Evolutionary conservation across 2,888 invertebrate species (phyloP).

Genomic region (Eudasyphora cyanicolor): DNA sequence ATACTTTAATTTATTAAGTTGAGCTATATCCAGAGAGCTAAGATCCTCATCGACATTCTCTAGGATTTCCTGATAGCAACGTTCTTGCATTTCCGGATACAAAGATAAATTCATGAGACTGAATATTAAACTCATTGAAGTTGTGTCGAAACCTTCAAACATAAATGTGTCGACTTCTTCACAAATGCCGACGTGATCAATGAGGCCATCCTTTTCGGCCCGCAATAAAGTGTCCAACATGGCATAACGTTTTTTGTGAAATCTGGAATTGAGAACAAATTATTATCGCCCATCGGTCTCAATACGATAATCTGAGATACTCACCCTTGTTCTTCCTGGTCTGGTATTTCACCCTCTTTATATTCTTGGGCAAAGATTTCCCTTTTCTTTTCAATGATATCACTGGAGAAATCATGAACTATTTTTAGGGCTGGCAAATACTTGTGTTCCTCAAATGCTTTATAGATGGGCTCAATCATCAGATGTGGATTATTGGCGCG

Average conservation of each 20-base stretch:
- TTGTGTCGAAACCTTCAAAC: slow-evolving; percentile 74
- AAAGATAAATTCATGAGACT: slow-evolving; percentile 72
- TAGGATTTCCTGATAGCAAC: slow-evolving; percentile 72
- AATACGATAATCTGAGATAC: not conserved
- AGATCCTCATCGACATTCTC: slow-evolving; percentile 70
- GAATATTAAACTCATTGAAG: slow-evolving; percentile 74
- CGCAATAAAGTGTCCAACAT: slow-evolving; percentile 73
- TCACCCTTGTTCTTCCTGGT: slow-evolving; percentile 44
- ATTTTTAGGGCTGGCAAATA: slow-evolving; percentile 40
- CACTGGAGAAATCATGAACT: slow-evolving; percentile 49
- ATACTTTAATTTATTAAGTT: slow-evolving; percentile 70
- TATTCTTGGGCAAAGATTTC: slow-evolving; percentile 33
- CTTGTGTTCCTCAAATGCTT: slow-evolving; percentile 46
- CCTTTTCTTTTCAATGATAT: slow-evolving; percentile 50
- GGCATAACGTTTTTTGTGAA: slow-evolving; percentile 72
- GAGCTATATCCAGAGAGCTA: slow-evolving; percentile 62
- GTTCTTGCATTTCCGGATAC: slow-evolving; percentile 71
- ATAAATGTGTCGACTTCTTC: slow-evolving; percentile 88
- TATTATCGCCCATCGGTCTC: no score
- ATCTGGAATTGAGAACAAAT: slow-evolving; percentile 66
- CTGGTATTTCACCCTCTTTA: not conserved
- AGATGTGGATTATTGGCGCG: slow-evolving; percentile 48
- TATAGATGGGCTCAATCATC: slow-evolving; percentile 37
- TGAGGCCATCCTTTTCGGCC: slow-evolving; percentile 72
- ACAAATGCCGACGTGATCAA: slow-evolving; percentile 81